Evolutionary conservation across 1,140 invertebrate genomes (phyloP).

Genomic region (Diachasma alloeum): DNA sequence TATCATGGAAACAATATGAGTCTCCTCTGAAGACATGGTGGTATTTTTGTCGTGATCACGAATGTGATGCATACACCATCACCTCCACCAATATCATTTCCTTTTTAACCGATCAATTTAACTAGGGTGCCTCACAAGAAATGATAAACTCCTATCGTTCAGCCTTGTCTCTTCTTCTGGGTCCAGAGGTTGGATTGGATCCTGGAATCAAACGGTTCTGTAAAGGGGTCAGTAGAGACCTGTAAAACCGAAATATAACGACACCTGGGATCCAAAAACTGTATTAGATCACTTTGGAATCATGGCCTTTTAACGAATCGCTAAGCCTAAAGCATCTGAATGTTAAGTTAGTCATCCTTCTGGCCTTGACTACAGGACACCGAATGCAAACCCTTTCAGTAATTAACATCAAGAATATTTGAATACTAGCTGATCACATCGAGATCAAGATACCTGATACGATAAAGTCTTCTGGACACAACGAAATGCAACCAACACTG

Average conservation of each 20-base stretch:
- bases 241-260: conserved; percentile 35
- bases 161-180: conserved; percentile 18
- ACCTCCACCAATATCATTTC: too few species aligned
- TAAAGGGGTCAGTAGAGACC: conserved; percentile 38
- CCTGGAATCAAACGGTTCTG: conserved; percentile 34
- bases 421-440: background rate
- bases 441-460: conserved; percentile 17
- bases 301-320: conserved; percentile 2
- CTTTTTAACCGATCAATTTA: too few species aligned
- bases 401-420: conserved; percentile 18
- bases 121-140: too few species aligned
- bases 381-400: conserved; percentile 21
- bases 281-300: conserved; percentile 30
- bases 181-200: conserved; percentile 18
- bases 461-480: too few species aligned
- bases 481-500: conserved; percentile 17
- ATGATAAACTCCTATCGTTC: conserved; percentile 26
- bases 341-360: background rate
- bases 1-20: too few species aligned
- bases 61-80: too few species aligned
- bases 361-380: conserved; percentile 10
- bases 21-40: too few species aligned
- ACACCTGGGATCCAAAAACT: conserved; percentile 36
- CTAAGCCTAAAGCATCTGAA: conserved; percentile 5
- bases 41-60: too few species aligned